Percentiles rank a stretch among this genome's conserved stretches.
These are phyloP conservation scores for Drosophila serrata DNA, from an alignment of 1,140 invertebrate species.

Conservation along the genomic window DNA sequence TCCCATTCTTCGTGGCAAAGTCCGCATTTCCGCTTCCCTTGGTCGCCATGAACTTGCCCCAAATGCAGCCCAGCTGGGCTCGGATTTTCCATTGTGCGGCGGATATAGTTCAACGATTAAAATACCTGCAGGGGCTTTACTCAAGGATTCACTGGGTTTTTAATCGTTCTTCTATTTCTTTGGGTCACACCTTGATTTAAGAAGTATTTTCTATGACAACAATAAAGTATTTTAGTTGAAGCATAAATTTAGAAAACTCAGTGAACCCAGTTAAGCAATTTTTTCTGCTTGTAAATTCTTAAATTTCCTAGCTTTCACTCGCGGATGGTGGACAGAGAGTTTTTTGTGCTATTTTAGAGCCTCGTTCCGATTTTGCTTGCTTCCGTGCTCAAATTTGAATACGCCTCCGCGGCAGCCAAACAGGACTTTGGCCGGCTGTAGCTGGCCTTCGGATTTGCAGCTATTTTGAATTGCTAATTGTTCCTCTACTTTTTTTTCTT, in stretches of 20 bases:
- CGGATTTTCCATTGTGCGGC: constrained; percentile 18
- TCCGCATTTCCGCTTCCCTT: constrained; percentile 50
- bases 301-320: background rate
- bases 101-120: constrained; percentile 23
- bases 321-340: background rate
- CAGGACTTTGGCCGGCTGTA: constrained; percentile 21
- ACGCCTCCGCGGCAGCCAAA: constrained; percentile 7
- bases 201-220: background rate
- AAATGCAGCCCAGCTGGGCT: constrained; percentile 24
- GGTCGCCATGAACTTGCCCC: constrained; percentile 52
- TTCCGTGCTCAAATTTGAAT: constrained; percentile 4
- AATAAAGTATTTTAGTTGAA: too few species aligned
- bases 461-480: constrained; percentile 42
- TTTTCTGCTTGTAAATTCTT: background rate
- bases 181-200: background rate
- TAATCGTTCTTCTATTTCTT: background rate
- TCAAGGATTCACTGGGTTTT: background rate
- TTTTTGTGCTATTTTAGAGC: background rate
- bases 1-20: constrained; percentile 8
- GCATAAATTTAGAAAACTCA: background rate
- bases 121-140: constrained; percentile 6
- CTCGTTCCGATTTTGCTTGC: background rate
- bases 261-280: background rate
- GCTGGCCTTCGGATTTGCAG: constrained; percentile 10
- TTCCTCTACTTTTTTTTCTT: constrained; percentile 9